Conservation (phyloP, 2,797 vertebrate genomes). For the Poecile montanus region DNA sequence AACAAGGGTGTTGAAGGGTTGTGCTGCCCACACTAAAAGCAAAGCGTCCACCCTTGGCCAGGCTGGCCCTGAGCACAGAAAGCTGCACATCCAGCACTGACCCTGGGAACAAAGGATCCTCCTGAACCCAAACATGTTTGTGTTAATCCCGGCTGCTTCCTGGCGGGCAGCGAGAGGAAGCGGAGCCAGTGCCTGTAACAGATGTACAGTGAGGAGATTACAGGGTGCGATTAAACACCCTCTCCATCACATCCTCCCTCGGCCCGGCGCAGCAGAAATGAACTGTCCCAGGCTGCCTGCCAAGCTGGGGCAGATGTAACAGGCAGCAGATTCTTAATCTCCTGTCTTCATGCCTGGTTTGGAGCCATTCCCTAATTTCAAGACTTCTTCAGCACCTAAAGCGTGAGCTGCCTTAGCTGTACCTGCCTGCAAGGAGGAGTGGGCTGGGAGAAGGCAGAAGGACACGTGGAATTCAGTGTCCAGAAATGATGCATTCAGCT, state of each 20-base stretch:
- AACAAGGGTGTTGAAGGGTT: not conserved
- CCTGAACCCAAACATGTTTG: constrained; percentile 63
- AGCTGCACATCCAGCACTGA: not conserved
- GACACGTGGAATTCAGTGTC: rapidly evolving
- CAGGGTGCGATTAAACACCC: constrained; percentile 39
- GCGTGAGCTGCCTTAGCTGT: rapidly evolving
- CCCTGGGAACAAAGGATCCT: constrained; percentile 65
- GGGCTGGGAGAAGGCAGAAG: not conserved
- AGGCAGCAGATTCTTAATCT: constrained; percentile 32
- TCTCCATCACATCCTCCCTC: constrained; percentile 66
- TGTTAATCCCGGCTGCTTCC: constrained; percentile 57
- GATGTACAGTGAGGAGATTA: constrained; percentile 64
- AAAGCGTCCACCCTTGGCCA: not conserved
- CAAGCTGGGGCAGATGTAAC: constrained; percentile 48
- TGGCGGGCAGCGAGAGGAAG: constrained; percentile 40
- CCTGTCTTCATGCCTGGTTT: not conserved
- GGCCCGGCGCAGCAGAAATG: not conserved
- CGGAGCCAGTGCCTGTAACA: constrained; percentile 37
- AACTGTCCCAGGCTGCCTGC: constrained; percentile 51
- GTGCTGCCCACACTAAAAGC: not conserved
- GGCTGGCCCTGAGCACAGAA: constrained; percentile 45
- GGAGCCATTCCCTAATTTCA: not conserved
- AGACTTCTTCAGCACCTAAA: not conserved
- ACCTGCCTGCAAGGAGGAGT: not conserved
- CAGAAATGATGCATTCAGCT: not conserved